Evolutionary conservation across 1,140 invertebrate genomes (phyloP).

Genomic region (Drosophila trapezifrons): DNA sequence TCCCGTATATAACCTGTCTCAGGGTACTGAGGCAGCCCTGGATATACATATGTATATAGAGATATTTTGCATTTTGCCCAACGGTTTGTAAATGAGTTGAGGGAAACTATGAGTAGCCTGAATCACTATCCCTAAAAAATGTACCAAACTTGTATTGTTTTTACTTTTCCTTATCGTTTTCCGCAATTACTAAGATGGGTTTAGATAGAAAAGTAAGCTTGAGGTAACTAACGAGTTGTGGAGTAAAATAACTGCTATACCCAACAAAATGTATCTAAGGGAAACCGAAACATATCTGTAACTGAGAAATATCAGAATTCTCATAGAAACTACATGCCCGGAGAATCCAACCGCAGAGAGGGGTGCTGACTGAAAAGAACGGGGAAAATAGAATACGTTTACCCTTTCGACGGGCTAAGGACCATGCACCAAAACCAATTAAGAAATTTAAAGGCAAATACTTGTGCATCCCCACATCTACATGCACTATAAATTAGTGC

Average conservation of each 20-base stretch:
- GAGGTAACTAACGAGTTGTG: not conserved
- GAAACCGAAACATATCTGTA: conserved; percentile 17
- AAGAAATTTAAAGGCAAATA: conserved; percentile 82
- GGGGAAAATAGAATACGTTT: not conserved
- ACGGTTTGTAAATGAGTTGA: not conserved
- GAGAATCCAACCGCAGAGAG: conserved; percentile 31
- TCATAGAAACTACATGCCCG: conserved; percentile 49
- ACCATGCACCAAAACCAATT: conserved; percentile 68
- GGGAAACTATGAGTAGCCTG: not conserved
- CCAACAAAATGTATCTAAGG: conserved; percentile 20
- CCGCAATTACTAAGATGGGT: no score
- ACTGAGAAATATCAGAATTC: conserved; percentile 51
- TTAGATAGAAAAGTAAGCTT: not conserved
- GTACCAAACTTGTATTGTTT: not conserved
- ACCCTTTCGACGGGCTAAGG: conserved; percentile 16
- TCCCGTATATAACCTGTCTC: not conserved
- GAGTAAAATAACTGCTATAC: not conserved
- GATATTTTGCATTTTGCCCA: conserved; percentile 37
- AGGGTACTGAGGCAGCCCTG: not conserved
- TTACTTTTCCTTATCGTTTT: not conserved
- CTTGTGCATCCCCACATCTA: conserved; percentile 48
- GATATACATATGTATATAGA: not conserved
- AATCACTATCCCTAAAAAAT: not conserved
- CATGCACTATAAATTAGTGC: conserved; percentile 66
- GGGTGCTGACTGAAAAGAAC: conserved; percentile 1